Conservation (phyloP, 2,797 vertebrate species). For the Calcarius lapponicus region DNA sequence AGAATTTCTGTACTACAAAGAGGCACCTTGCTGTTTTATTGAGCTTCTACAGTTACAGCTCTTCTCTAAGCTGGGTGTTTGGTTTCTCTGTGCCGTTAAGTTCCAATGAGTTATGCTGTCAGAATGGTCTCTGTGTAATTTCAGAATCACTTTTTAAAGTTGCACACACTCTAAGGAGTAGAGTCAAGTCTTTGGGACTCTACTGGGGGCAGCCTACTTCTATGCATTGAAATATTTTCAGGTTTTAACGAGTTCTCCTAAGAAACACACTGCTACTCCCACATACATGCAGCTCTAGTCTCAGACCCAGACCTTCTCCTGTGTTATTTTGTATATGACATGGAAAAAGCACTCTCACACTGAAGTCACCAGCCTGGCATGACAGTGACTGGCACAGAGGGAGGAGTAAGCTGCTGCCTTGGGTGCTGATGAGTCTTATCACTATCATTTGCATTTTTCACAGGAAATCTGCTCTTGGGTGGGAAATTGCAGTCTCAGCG, state of each 20-base stretch:
- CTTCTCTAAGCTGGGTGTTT: background rate
- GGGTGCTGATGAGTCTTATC: background rate
- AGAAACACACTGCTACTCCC: background rate
- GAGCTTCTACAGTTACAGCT: background rate
- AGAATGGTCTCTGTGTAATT: background rate
- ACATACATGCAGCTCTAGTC: fast-evolving
- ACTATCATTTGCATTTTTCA: background rate
- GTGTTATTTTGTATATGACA: background rate
- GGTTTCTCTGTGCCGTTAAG: background rate
- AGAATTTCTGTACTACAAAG: background rate
- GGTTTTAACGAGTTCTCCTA: background rate
- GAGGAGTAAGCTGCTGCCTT: background rate
- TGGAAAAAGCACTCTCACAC: background rate
- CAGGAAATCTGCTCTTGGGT: background rate
- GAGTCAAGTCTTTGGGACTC: too few relatives aligned
- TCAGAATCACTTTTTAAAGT: background rate
- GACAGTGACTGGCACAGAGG: background rate
- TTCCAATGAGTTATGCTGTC: background rate
- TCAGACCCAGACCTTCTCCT: background rate
- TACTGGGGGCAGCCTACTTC: background rate
- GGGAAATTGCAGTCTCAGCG: background rate
- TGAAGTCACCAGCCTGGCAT: background rate
- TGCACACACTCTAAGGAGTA: fast-evolving
- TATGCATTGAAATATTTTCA: background rate
- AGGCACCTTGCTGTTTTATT: background rate